A percentile compares a stretch with the other conserved stretches of the same genome.
Evolutionary conservation across 2,797 vertebrate genomes (phyloP).

Genomic region (Hippopotamyrus pictus): DNA sequence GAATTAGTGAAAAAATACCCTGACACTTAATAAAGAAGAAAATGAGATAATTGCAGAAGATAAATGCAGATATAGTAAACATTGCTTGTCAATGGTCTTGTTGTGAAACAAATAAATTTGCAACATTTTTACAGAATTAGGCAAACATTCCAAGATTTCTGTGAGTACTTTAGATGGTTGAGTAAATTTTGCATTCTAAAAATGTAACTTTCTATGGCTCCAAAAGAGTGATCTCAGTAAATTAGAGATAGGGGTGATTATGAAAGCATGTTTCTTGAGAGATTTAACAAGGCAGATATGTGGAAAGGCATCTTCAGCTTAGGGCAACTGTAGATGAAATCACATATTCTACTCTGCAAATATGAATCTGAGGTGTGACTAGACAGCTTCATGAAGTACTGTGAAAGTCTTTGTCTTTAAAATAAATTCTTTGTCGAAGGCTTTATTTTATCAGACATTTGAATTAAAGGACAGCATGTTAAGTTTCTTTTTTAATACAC

Average conservation of each 20-base stretch:
- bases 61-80: not conserved
- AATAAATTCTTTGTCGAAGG: not conserved
- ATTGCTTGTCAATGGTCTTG: not conserved
- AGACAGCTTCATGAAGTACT: not conserved
- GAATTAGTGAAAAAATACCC: not conserved
- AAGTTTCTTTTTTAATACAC: not conserved
- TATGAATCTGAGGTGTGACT: not conserved
- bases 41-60: not conserved
- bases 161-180: not conserved
- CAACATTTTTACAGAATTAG: not conserved
- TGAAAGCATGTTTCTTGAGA: not conserved
- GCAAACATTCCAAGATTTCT: not conserved
- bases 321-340: not conserved
- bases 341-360: not conserved
- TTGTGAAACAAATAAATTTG: not conserved
- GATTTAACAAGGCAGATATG: not conserved
- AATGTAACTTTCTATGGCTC: not conserved
- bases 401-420: not conserved
- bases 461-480: not conserved
- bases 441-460: not conserved
- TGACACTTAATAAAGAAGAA: not conserved
- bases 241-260: not conserved
- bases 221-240: not conserved
- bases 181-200: not conserved
- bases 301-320: not conserved